Base-by-base conservation (phyloP, 2,888 invertebrate species). In the Thymelicus lineola region DNA sequence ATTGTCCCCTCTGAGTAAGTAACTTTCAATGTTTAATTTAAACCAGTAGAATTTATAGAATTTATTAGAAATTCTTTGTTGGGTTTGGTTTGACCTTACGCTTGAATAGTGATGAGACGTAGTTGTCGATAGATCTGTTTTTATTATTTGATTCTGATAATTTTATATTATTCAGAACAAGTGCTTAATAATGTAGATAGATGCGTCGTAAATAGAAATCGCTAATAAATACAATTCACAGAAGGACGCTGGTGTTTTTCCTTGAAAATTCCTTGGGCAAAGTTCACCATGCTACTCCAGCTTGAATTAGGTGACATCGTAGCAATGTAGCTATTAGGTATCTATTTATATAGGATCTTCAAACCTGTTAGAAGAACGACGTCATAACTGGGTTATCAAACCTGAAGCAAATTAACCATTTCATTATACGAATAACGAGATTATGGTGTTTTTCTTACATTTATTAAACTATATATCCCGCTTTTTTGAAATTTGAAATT, bases 1-100 rank as follows among this genome's bases (percentile, higher is more conserved):
- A 79, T 79, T 93, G 65, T 86, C 90, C 64, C 86, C 88, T 72
- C 81, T 93, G 73, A 89, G 93, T 93, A 76, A 93, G 93, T 91
- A 83, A 69, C 48, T 45, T 55, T 20, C 36, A 4, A 3, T 53
- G 12, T 20, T 20, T 12, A n/a, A 15, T n/a, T n/a, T 10, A 53
- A 12, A 20, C 17, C 0, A 50, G 48, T 50, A 50, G n/a, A 20
- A 20, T 3, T 53, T 20, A 53, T 53, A n/a, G 14, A 20, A 53
- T 53, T 10, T 20, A 10, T 50, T 53, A 9, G 15, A 48, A 48
- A 53, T 20, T 53, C 20, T 20, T 53, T 53, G 17, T 5, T 20
- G 14, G 53, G 20, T 53, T 53, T 7, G n/a, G 6, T n/a, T 55
- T 6, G 38, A 5, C 36, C 35, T 9, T 60, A 7, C 55, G 62